Evolutionary conservation across 37 sponge, comb jelly and placozoan genomes (phyloP).

Genomic region (Aplysina aerophoba): DNA sequence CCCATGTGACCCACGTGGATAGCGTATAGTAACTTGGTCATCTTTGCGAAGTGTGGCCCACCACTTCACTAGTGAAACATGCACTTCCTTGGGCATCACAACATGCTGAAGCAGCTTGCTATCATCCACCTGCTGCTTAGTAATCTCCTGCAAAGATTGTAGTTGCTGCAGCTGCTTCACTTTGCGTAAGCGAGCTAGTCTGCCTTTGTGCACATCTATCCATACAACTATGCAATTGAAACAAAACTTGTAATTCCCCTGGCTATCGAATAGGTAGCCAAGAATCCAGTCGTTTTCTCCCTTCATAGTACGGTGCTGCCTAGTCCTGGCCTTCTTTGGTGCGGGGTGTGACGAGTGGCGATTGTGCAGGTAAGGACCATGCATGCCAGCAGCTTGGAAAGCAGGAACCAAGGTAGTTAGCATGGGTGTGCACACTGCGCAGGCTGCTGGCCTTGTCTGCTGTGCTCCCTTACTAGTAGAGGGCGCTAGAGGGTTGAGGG

Average conservation of each 20-base stretch:
- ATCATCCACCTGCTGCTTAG: background rate
- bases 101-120: background rate
- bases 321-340: too few species aligned
- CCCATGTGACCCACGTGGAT: background rate
- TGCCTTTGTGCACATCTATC: background rate
- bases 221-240: background rate
- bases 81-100: background rate
- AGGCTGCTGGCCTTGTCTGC: background rate
- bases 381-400: slow-evolving; percentile 14
- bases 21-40: background rate
- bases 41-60: background rate
- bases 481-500: too few species aligned
- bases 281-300: background rate
- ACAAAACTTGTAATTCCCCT: slow-evolving; percentile 4
- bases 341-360: background rate
- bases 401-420: background rate
- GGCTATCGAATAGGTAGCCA: background rate
- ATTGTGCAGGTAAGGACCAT: background rate
- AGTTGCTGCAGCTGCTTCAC: background rate
- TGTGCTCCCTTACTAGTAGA: too few species aligned
- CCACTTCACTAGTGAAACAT: background rate
- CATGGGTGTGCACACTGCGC: background rate
- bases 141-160: background rate
- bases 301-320: background rate
- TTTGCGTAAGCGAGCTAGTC: background rate